Conservation (phyloP, 2,113 vertebrate genomes). For the Campylomormyrus tamandua region DNA sequence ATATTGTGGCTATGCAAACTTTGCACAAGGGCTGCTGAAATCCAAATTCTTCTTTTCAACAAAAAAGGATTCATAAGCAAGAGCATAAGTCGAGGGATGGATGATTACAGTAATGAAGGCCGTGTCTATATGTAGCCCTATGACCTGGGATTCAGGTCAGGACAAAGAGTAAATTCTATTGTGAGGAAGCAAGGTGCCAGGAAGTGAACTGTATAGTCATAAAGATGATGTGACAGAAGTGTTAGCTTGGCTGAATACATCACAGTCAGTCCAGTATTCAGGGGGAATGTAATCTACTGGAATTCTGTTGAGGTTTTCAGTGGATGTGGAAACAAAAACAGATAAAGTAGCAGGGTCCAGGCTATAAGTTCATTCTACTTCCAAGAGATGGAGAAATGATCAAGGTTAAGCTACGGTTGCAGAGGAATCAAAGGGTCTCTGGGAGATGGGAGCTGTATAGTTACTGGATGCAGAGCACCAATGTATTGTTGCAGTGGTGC, state of each 20-base stretch:
- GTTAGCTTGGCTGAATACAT: neutral
- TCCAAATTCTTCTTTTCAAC: neutral
- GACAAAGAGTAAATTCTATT: neutral
- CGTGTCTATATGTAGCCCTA: neutral
- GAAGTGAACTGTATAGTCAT: neutral
- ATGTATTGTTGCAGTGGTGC: neutral
- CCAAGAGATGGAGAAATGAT: neutral
- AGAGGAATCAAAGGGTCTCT: neutral
- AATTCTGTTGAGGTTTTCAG: neutral
- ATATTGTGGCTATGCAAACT: neutral
- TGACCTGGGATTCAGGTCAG: neutral
- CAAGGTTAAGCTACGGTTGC: neutral
- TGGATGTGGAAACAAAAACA: neutral
- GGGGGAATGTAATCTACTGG: neutral
- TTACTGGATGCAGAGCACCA: neutral
- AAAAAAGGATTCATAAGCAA: neutral
- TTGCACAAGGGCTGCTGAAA: neutral
- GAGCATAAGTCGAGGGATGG: neutral
- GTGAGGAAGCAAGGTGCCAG: neutral
- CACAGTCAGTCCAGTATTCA: neutral
- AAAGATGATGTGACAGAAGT: neutral
- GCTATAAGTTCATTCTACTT: neutral
- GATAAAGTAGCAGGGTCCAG: neutral
- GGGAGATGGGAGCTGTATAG: neutral
- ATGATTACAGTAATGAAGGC: neutral